These are phyloP conservation scores for Lithophane socia DNA, from an alignment of 2,888 invertebrate species.

Conservation along the genomic window DNA sequence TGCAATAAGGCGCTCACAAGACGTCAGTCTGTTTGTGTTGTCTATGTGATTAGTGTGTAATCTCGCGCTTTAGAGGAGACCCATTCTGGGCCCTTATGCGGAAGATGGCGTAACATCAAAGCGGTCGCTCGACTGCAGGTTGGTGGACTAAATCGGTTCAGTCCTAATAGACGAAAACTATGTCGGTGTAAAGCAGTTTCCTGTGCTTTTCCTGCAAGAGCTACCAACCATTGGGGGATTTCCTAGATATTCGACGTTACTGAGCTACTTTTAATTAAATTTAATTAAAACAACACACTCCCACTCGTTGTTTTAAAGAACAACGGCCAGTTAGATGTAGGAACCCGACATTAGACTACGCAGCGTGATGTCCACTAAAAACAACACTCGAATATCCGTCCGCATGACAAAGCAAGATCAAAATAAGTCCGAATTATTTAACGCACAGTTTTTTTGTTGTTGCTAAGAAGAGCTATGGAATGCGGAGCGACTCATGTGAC, in stretches of 20 bases:
- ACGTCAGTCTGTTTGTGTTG: conserved; percentile 15
- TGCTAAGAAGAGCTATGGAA: conserved; percentile 74
- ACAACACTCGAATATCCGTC: conserved; percentile 37
- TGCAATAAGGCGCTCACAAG: background rate
- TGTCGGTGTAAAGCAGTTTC: background rate
- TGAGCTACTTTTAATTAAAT: background rate
- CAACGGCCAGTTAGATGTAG: background rate
- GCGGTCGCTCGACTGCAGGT: background rate
- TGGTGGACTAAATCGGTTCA: background rate
- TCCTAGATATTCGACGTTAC: background rate
- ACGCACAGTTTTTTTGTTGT: conserved; percentile 70
- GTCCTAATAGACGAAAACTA: background rate
- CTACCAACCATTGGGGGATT: background rate
- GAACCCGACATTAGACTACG: conserved; percentile 6
- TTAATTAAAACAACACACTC: background rate
- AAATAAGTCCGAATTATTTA: conserved; percentile 71
- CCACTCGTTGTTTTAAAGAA: conserved; percentile 6
- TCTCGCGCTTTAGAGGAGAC: background rate
- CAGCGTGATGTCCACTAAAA: conserved; percentile 24
- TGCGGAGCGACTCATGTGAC: conserved; percentile 69
- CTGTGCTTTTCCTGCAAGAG: background rate
- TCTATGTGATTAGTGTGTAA: conserved; percentile 7
- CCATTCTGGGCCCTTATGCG: background rate
- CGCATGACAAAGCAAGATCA: conserved; percentile 70
- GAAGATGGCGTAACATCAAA: conserved; percentile 13